A percentile compares a stretch with the other conserved stretches of the same genome.
Conservation (phyloP, 2,888 invertebrate species). For the Gortyna flavago region DNA sequence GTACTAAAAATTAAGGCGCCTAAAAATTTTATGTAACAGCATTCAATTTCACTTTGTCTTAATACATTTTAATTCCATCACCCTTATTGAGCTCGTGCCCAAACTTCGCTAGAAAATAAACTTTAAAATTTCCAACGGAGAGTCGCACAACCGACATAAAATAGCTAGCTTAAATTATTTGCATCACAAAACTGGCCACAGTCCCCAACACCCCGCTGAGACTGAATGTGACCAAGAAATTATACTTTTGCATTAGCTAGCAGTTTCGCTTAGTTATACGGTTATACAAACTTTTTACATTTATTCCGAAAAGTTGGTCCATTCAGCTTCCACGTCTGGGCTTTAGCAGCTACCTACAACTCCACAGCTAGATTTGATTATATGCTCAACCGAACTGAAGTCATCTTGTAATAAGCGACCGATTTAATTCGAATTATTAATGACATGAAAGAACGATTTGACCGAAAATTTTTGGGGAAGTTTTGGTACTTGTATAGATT, state of each 20-base stretch:
- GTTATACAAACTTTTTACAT: slow-evolving; percentile 80
- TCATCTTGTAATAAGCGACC: slow-evolving; percentile 67
- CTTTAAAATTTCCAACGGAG: slow-evolving; percentile 60
- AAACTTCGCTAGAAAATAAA: slow-evolving; percentile 54
- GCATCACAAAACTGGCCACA: slow-evolving; percentile 73
- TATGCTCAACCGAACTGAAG: slow-evolving; percentile 65
- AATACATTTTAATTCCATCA: slow-evolving; percentile 51
- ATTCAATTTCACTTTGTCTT: slow-evolving; percentile 35
- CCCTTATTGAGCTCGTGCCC: slow-evolving; percentile 22
- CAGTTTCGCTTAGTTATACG: slow-evolving; percentile 81
- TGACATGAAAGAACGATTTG: slow-evolving; percentile 64
- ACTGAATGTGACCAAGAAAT: slow-evolving; percentile 76
- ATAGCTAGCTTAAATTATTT: slow-evolving; percentile 71
- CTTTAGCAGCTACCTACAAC: slow-evolving; percentile 49
- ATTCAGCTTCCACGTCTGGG: slow-evolving; percentile 62
- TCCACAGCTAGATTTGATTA: slow-evolving; percentile 70
- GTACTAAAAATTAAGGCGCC: background rate
- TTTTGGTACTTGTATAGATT: slow-evolving; percentile 56
- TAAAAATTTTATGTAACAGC: slow-evolving; percentile 2
- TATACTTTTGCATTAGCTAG: slow-evolving; percentile 81
- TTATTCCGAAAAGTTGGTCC: slow-evolving; percentile 80
- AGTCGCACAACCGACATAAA: slow-evolving; percentile 62
- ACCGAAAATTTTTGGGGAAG: slow-evolving; percentile 54
- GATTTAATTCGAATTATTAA: slow-evolving; percentile 69
- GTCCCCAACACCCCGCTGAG: slow-evolving; percentile 51